Evolutionary conservation across 2,113 vertebrate genomes (phyloP).

Genomic region (Opisthocomus hoazin): DNA sequence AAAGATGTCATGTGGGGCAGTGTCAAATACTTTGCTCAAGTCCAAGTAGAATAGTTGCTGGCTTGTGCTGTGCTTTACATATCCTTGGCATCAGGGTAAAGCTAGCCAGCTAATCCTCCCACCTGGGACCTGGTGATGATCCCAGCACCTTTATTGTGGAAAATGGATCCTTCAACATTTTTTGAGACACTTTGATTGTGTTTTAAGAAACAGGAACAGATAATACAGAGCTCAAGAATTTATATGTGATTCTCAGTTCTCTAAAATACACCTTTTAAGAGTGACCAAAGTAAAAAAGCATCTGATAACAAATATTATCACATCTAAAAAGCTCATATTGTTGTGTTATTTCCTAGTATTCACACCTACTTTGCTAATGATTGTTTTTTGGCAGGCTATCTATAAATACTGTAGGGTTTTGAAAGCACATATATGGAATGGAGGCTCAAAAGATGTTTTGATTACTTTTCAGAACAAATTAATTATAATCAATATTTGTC

Average conservation of each 20-base stretch:
- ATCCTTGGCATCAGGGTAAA: too few relatives aligned
- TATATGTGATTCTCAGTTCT: neutral
- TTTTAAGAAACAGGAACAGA: neutral
- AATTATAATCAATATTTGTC: neutral
- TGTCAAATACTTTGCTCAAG: too few relatives aligned
- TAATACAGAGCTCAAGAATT: slow-evolving; percentile 27
- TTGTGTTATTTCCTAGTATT: neutral
- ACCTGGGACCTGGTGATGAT: too few relatives aligned
- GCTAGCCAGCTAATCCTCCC: neutral
- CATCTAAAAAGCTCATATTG: neutral
- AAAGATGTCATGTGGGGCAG: too few relatives aligned
- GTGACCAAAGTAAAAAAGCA: neutral
- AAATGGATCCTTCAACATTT: neutral
- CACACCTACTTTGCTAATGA: neutral
- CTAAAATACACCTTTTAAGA: neutral
- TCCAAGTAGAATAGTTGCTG: too few relatives aligned
- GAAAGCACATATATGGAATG: neutral
- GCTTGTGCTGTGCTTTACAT: neutral
- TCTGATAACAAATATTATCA: neutral
- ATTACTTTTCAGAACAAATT: neutral
- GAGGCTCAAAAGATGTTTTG: neutral
- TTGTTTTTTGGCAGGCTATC: neutral
- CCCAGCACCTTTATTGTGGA: neutral
- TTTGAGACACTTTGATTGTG: neutral
- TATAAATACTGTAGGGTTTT: neutral